phyloP scores from a whole-genome alignment of 2,797 vertebrate genomes.

The Coranthus polyacanthus region DNA sequence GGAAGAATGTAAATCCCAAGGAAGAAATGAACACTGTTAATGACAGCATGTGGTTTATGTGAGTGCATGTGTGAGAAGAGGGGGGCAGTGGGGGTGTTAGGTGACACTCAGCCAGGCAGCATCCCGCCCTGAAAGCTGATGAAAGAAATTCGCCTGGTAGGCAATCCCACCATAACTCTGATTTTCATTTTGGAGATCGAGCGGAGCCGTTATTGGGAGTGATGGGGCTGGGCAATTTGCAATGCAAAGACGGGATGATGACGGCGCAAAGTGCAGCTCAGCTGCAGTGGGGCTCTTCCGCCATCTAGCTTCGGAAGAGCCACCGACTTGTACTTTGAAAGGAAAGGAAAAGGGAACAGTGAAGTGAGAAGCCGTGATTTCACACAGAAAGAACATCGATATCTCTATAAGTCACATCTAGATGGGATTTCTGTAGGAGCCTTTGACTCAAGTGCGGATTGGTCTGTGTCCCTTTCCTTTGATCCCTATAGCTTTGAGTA shows the following conservation, averaged over 20 bases:
- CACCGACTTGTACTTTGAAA: too few relatives aligned
- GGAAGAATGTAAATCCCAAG: constrained; percentile 60
- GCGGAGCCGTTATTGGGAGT: constrained; percentile 67
- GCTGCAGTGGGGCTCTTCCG: constrained; percentile 85
- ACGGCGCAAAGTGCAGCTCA: constrained; percentile 64
- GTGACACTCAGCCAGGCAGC: constrained; percentile 50
- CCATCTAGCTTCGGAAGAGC: constrained; percentile 85
- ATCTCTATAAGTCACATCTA: constrained; percentile 17
- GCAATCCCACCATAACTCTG: constrained; percentile 73
- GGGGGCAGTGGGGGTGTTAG: not conserved
- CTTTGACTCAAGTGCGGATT: not conserved
- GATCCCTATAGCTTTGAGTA: not conserved
- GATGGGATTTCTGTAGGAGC: constrained; percentile 15
- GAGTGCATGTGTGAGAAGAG: constrained; percentile 12
- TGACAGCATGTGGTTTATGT: constrained; percentile 47
- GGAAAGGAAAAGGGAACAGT: constrained; percentile 5
- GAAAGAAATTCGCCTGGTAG: constrained; percentile 67
- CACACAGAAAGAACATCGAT: constrained; percentile 32
- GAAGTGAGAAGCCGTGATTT: constrained; percentile 39
- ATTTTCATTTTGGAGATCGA: constrained; percentile 76
- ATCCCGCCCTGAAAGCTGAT: constrained; percentile 63
- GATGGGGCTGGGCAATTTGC: constrained; percentile 73
- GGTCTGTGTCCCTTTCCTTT: not conserved
- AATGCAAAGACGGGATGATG: constrained; percentile 77
- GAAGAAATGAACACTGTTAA: constrained; percentile 64